A percentile compares a stretch with the other conserved stretches of the same genome.
phyloP scores from a whole-genome alignment of 2,113 vertebrate genomes.

The crab-eating macaque (Macaca fascicularis) region T2T-MFA8v1.1 NC_088391.1:101755001-101755500 shows the following conservation, averaged over 20 bases:
- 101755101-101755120: neutral
- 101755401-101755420: rapidly evolving
- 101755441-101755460: neutral
- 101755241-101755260: rapidly evolving
- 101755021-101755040: no score
- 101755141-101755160: no score
- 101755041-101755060: neutral
- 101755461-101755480: neutral
- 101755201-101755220: neutral
- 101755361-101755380: no score
- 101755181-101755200: neutral
- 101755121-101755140: neutral
- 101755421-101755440: no score
- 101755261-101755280: rapidly evolving
- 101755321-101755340: rapidly evolving
- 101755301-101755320: neutral
- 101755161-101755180: no score
- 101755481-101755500: rapidly evolving
- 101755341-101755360: neutral
- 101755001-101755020: neutral
- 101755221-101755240: neutral
- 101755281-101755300: no score
- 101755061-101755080: neutral
- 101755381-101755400: no score
- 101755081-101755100: neutral